Evolutionary conservation across 2,888 invertebrate species (phyloP), one percentile per base, ranked within the genome.

Genomic region (Ormyrus nitidulus): DNA sequence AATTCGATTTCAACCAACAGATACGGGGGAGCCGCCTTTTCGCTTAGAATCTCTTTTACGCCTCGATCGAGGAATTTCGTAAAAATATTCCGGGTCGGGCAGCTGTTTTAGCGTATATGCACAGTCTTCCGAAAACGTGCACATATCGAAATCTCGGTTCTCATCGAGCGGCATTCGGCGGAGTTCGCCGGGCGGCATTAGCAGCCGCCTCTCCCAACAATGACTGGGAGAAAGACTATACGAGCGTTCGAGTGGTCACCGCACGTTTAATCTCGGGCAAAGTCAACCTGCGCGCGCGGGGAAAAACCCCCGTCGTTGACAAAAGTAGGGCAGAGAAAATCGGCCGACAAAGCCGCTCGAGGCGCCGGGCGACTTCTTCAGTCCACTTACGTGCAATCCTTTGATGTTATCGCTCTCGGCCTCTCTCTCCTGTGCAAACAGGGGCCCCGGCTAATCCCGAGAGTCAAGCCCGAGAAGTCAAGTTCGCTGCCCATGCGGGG

Each of bases 391-490:
- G 48, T 68, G 72, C 85, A 85, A 85, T 85, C 85, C 85, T 83
- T 83, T 84, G 84, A 83, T 85, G 83, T 81, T 85, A 84, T 84
- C 85, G 81, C 68, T 74, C 68, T 74, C 77, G 82, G 83, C 54
- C 19, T 61, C 66, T 8, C n/a, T 51, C 8, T 13, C 77, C 71
- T 74, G 58, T n/a, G 75, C 65, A 79, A 79, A 79, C 70, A 79
- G 13, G 81, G 84, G 19, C 19, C 83, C 85, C 83, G 83, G 85
- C 84, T 87, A 85, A 87, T 86, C 87, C 86, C 8, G 64, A 82
- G 81, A 84, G 86, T 85, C 86, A 86, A 87, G 86, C 83, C 82
- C 81, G 80, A 83, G 85, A 86, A 86, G 86, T 87, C 85, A 86
- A 85, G 34, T 86, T 81, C 82, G 61, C 78, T 13, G 54, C 48